Conservation (phyloP, 1,140 invertebrate genomes). For the Limonius californicus region DNA sequence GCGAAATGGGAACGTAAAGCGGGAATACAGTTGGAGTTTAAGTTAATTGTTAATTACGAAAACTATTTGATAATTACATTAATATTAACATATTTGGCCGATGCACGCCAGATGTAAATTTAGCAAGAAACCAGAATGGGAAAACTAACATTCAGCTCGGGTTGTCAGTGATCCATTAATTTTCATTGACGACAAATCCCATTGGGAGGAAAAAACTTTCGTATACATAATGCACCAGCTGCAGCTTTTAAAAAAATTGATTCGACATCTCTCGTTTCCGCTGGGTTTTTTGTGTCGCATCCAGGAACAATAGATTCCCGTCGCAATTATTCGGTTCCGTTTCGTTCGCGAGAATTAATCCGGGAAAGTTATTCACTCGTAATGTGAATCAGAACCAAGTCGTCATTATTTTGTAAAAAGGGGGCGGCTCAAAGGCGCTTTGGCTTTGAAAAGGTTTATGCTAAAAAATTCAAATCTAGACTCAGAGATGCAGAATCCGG, state of each 20-base stretch:
- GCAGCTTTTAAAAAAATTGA: slow-evolving; percentile 24
- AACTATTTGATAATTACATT: no score
- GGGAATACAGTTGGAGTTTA: no score
- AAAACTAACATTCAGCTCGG: no score
- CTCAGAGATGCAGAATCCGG: neutral
- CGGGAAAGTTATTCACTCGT: slow-evolving; percentile 10
- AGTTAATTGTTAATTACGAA: no score
- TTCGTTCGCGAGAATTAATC: slow-evolving; percentile 20
- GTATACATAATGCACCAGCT: slow-evolving; percentile 8
- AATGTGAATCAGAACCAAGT: slow-evolving; percentile 16
- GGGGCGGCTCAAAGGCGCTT: neutral
- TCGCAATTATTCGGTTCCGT: slow-evolving; percentile 22
- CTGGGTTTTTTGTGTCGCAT: slow-evolving; percentile 7
- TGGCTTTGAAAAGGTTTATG: neutral
- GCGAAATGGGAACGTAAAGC: no score
- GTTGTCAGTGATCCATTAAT: no score
- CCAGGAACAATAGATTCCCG: slow-evolving; percentile 15
- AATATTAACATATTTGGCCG: no score
- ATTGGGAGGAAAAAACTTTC: no score
- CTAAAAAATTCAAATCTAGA: neutral
- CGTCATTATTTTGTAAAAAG: slow-evolving; percentile 14
- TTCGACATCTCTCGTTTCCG: slow-evolving; percentile 12
- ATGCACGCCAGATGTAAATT: no score
- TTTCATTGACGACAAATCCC: no score
- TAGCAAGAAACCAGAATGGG: no score